Evolutionary conservation across 1,140 invertebrate genomes (phyloP).

Genomic region (Brachionus plicatilis): DNA sequence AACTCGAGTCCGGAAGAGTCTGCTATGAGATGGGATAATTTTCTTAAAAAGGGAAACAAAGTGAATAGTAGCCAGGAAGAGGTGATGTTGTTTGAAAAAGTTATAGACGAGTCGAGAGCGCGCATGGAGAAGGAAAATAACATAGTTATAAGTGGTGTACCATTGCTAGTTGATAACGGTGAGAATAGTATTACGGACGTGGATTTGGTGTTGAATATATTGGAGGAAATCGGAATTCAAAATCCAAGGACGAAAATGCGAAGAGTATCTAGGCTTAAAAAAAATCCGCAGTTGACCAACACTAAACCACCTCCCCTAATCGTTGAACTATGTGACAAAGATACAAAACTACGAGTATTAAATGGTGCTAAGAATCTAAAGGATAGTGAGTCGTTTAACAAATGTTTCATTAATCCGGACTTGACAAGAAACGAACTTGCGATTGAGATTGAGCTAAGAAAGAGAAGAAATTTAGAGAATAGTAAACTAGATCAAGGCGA

Average conservation of each 20-base stretch:
- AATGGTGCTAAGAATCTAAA: background rate
- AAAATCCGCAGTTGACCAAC: background rate
- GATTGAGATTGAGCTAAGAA: background rate
- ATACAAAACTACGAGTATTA: background rate
- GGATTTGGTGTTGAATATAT: background rate
- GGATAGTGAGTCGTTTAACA: background rate
- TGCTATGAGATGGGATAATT: background rate
- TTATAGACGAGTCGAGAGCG: background rate
- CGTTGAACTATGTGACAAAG: background rate
- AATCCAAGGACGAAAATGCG: background rate
- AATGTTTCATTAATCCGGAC: background rate
- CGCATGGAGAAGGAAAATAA: background rate
- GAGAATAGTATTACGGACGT: background rate
- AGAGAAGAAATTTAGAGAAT: background rate
- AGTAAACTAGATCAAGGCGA: background rate
- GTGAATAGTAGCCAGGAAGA: background rate
- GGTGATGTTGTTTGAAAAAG: background rate
- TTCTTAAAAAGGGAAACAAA: background rate
- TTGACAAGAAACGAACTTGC: background rate
- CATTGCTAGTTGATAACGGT: background rate
- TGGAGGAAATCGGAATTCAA: background rate
- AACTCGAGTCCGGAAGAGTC: background rate
- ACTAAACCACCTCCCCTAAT: background rate
- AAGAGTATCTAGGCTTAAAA: background rate
- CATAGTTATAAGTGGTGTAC: background rate